These are phyloP conservation scores for Rhynchotus rufescens DNA, from an alignment of 2,797 vertebrate genomes.

Conservation along the genomic window DNA sequence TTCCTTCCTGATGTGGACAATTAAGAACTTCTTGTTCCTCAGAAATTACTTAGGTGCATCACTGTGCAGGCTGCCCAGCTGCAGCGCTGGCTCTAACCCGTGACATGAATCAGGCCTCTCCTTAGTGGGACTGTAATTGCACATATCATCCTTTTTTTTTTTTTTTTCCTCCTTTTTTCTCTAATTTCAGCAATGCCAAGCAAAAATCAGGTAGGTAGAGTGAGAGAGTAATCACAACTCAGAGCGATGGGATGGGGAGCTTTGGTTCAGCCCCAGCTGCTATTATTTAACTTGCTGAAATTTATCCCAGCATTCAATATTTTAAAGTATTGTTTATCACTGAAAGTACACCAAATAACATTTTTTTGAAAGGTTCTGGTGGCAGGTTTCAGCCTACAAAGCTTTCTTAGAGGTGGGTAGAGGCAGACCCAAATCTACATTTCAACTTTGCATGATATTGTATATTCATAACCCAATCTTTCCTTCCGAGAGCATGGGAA, in stretches of 20 bases:
- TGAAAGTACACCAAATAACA: background rate
- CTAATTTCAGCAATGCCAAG: too few species aligned
- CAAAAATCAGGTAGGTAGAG: background rate
- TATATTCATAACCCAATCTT: background rate
- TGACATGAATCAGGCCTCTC: background rate
- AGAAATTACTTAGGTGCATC: background rate
- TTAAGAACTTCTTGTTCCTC: background rate
- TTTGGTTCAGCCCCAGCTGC: background rate
- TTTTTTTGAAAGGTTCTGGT: background rate
- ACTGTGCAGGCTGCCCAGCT: background rate
- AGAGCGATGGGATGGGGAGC: background rate
- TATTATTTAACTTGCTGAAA: background rate
- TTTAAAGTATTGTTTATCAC: background rate
- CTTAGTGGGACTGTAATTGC: background rate
- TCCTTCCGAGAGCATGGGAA: background rate
- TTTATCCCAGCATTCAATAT: background rate
- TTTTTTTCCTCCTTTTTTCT: too few species aligned
- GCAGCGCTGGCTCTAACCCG: background rate
- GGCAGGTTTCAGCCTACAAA: background rate
- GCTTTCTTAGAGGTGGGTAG: background rate
- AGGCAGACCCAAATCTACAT: background rate
- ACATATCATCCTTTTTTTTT: background rate
- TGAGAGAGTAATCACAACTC: accelerated
- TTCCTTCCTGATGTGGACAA: background rate
- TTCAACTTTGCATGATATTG: background rate